Evolutionary conservation across 2,888 invertebrate species (phyloP).

Genomic region (Bugula neritina): DNA sequence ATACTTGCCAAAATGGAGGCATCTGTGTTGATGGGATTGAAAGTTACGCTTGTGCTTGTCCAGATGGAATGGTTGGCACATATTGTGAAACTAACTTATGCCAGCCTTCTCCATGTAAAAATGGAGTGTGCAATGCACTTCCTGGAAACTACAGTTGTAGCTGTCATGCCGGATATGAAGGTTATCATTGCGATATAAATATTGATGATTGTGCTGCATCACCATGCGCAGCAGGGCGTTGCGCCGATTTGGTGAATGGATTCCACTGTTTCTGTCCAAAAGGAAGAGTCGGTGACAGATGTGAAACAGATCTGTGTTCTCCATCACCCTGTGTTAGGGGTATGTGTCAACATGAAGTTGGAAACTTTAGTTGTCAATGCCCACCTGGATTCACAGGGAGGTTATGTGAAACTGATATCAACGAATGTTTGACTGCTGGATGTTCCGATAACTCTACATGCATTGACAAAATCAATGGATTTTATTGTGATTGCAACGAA

Average conservation of each 20-base stretch:
- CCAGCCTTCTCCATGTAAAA: neutral
- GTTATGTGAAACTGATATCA: neutral
- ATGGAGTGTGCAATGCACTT: neutral
- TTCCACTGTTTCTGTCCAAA: constrained; percentile 7
- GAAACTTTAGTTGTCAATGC: constrained; percentile 21
- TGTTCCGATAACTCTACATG: neutral
- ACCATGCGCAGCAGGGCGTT: neutral
- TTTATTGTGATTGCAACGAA: neutral
- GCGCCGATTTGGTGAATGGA: neutral
- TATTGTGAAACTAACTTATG: constrained; percentile 4
- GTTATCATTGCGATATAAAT: neutral
- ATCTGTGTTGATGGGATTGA: neutral
- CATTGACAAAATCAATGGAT: constrained; percentile 8
- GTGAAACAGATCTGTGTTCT: constrained; percentile 3
- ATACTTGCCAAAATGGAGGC: neutral
- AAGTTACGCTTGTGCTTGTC: neutral
- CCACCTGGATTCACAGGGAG: constrained; percentile 20
- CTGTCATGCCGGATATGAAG: constrained; percentile 20
- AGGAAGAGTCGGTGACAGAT: neutral
- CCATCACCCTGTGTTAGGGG: neutral
- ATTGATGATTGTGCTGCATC: constrained; percentile 1
- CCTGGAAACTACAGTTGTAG: constrained; percentile 6
- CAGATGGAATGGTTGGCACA: neutral
- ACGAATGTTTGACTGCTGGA: neutral
- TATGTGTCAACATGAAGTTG: neutral